Base-by-base conservation (phyloP, 2,113 vertebrate genomes). In the Nanorana parkeri region DNA sequence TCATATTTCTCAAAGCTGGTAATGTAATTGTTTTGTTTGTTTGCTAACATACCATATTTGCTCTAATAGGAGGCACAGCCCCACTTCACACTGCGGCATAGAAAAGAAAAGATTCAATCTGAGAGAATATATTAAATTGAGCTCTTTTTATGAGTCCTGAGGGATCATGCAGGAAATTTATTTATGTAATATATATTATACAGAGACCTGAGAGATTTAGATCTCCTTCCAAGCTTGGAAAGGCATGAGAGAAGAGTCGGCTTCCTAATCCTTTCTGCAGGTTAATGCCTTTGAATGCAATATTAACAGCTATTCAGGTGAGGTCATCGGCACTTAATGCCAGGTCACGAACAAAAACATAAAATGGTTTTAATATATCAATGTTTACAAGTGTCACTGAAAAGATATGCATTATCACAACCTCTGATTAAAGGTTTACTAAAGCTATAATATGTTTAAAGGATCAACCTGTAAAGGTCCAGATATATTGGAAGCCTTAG, bases 21-120 rank as follows among this genome's bases (percentile, higher is more conserved):
- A 73, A 81, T 58, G 60, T 36, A 73, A 81, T 58, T 65, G 79
- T 64, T 66, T 81, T 74, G n/a, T 69, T 80, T 72, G 56, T 81
- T 74, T 81, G 68, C 61, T 20, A 74, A 81, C 68, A 74, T 41
- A 74, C 41, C 60, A 65, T 16, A 81, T 66, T 74, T 74, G 63
- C 26, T 81, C 64, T 74, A 66, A 29, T 55, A 29, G 51, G 15
- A 52, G 51, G 26, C 61, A 66, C 20, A 66, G 47, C 47, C 68
- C 68, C 66, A 29, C 60, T 65, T 81, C 23, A 65, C 79, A 81
- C 68, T 65, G 79, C 56, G 8, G 58, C 76, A 73, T 17, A 55
- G 24, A 29, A 47, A 47, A 47, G 41, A 65, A 81, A 29, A 63
- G 36, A 81, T 81, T 65, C 41, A 64, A 65, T 81, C 58, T 17